Percentiles rank a stretch among this genome's conserved stretches.
Conservation (phyloP, 2,888 invertebrate genomes). For the Endomychus coccineus region DNA sequence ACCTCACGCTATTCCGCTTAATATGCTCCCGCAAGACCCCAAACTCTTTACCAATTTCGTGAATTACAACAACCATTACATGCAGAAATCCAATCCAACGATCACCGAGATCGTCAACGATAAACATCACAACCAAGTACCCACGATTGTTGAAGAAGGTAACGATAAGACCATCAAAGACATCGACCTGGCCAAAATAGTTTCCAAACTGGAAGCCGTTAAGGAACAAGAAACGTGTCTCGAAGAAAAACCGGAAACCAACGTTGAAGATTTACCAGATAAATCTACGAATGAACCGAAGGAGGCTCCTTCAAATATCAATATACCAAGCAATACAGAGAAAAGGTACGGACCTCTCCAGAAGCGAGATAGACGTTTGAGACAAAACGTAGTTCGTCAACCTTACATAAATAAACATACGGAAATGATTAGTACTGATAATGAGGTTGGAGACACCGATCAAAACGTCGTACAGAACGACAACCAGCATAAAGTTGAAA, state of each 20-base stretch:
- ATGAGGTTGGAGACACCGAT: too few relatives aligned
- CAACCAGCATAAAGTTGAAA: too few relatives aligned
- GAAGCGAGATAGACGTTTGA: too few relatives aligned
- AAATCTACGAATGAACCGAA: neutral
- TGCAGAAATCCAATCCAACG: constrained; percentile 21
- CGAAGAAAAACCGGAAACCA: constrained; percentile 5
- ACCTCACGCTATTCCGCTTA: constrained; percentile 35
- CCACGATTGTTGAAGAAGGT: neutral
- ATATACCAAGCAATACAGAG: too few relatives aligned
- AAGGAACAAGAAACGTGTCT: constrained; percentile 10
- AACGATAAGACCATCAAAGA: constrained; percentile 2
- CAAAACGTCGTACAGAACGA: too few relatives aligned
- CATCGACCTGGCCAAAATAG: constrained; percentile 38
- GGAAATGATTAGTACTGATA: too few relatives aligned
- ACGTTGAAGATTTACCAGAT: neutral
- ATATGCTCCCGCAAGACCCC: constrained; percentile 35
- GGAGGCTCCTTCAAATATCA: neutral
- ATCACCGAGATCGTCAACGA: too few relatives aligned
- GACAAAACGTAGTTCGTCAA: too few relatives aligned
- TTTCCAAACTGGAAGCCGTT: constrained; percentile 41
- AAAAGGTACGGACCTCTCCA: too few relatives aligned
- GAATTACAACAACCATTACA: constrained; percentile 29
- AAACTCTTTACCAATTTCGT: too few relatives aligned
- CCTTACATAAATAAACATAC: too few relatives aligned
- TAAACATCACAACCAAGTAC: too few relatives aligned